Evolutionary conservation across 1,140 invertebrate species (phyloP), one percentile per base, ranked within the genome.

Genomic region (Marisa cornuarietis): DNA sequence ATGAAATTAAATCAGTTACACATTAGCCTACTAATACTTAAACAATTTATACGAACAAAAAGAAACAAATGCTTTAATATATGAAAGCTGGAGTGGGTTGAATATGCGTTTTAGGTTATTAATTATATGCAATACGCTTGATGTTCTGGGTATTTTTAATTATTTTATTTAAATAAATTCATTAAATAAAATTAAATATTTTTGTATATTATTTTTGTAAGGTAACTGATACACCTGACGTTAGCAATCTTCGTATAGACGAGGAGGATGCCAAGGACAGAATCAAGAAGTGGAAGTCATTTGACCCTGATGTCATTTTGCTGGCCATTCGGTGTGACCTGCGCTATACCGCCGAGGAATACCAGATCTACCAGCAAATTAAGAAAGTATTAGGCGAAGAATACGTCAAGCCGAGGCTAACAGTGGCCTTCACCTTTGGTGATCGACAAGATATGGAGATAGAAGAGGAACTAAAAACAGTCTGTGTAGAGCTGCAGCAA

Each of bases 281-380:
- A 63, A 49, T 76, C 61, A 51, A 22, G 61, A 51, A 14, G 31
- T 76, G 74, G 74, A 65, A 76, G 74, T 76, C 74, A 66, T 61
- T 49, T 14, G 61, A 66, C 11, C 18, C 13, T 1, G 61, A 76
- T 63, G 74, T 63, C 61, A 66, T 66, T 22, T 14, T 76, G 42
- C 62, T 76, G 74, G 74, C 74, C 31, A 63, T 76, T 49, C 24
- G 74, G 26, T 76, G 74, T 76, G 74, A 76, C 62, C 31, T 51
- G 4, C 74, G 74, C 74, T 76, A 76, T 61, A 76, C 74, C 61
- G 26, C 31, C 14, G 74, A 76, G 74, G 74, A 76, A 49, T 49
- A 76, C 74, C 52, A 76, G 66, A 76, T 65, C 62, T 76, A 49
- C 74, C 61, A 65, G 26, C 74, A 9, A 16, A 16, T 76, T 22